Evolutionary conservation across 2,113 vertebrate genomes (phyloP).

Genomic region (Megaleporinus macrocephalus): DNA sequence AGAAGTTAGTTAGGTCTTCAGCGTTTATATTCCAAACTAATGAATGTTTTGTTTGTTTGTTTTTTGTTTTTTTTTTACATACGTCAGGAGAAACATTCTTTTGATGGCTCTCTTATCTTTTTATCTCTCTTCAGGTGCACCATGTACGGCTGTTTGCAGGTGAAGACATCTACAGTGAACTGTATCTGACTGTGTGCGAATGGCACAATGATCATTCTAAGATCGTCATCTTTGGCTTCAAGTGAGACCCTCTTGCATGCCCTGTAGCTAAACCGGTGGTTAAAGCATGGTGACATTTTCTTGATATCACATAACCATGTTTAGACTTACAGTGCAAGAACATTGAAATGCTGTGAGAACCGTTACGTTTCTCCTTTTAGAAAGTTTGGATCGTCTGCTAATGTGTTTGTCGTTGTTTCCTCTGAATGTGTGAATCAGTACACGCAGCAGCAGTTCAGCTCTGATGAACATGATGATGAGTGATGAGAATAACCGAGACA

Average conservation of each 20-base stretch:
- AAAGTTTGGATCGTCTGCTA: not conserved
- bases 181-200: conserved; percentile 92
- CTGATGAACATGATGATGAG: conserved; percentile 93
- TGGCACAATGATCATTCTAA: conserved; percentile 92
- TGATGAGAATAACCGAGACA: conserved; percentile 91
- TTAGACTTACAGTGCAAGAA: no score
- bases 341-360: no score
- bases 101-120: not conserved
- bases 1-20: no score
- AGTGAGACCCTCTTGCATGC: conserved; percentile 74
- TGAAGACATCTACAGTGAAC: conserved; percentile 90
- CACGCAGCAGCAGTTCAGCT: conserved; percentile 85
- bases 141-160: conserved; percentile 91
- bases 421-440: conserved; percentile 69
- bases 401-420: not conserved
- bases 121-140: conserved; percentile 77
- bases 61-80: not conserved
- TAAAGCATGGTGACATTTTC: no score
- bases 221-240: conserved; percentile 93
- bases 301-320: no score
- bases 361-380: not conserved
- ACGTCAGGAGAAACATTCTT: no score
- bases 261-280: no score
- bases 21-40: not conserved
- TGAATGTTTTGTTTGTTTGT: no score